A percentile compares a stretch with the other conserved stretches of the same genome.
Conservation (phyloP, 2,888 invertebrate genomes). For the Drosophila borealis region DNA sequence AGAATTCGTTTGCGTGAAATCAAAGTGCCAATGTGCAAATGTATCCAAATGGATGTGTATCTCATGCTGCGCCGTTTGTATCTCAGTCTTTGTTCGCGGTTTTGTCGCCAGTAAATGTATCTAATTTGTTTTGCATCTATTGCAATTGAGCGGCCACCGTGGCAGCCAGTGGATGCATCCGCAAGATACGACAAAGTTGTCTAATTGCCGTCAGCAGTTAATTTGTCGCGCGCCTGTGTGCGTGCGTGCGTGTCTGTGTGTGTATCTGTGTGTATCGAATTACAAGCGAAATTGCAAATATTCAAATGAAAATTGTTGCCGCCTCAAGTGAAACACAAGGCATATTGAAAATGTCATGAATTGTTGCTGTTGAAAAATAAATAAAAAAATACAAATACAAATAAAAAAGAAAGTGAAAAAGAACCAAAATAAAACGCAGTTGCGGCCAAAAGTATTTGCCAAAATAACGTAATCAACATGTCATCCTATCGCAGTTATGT, state of each 20-base stretch:
- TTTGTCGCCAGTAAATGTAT: constrained; percentile 69
- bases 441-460: constrained; percentile 36
- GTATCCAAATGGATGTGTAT: constrained; percentile 25
- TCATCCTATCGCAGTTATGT: constrained; percentile 85
- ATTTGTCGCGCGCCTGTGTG: constrained; percentile 8
- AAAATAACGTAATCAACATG: constrained; percentile 73
- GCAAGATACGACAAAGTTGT: constrained; percentile 44
- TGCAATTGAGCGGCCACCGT: constrained; percentile 67
- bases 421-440: constrained; percentile 43
- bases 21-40: constrained; percentile 38
- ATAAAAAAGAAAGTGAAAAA: constrained; percentile 3
- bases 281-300: constrained; percentile 26
- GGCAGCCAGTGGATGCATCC: constrained; percentile 55
- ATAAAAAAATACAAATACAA: constrained; percentile 7
- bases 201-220: constrained; percentile 60
- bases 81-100: constrained; percentile 11
- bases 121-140: constrained; percentile 76
- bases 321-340: constrained; percentile 1
- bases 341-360: constrained; percentile 9
- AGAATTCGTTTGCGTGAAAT: constrained; percentile 4
- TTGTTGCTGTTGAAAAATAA: constrained; percentile 24
- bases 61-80: constrained; percentile 15
- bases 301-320: constrained; percentile 19
- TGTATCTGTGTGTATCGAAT: constrained; percentile 27
- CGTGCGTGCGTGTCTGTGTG: constrained; percentile 21